Conservation (phyloP, 2,888 invertebrate genomes). For the Leptura quadrifasciata region DNA sequence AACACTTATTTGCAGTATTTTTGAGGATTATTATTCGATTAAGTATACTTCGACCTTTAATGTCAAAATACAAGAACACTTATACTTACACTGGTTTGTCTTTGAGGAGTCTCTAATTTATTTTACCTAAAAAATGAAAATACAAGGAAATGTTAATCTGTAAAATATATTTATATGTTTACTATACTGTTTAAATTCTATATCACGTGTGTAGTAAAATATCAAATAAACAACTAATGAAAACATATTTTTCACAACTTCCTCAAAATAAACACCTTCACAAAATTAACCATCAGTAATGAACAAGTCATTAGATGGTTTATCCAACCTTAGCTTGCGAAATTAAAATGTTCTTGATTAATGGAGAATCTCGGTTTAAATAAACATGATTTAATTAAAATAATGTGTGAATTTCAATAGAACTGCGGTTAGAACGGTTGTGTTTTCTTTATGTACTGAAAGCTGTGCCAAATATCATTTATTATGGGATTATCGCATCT, state of each 20-base stretch:
- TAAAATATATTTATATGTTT: too few species aligned
- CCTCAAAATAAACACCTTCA: neutral
- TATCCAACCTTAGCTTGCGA: neutral
- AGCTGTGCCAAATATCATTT: neutral
- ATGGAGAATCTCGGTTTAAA: neutral
- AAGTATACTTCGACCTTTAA: too few species aligned
- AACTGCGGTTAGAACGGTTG: neutral
- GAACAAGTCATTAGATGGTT: constrained; percentile 10
- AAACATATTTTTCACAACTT: constrained; percentile 4
- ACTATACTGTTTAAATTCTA: neutral
- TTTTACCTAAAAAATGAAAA: too few species aligned
- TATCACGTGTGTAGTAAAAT: neutral
- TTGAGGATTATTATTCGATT: too few species aligned
- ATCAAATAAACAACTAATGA: neutral
- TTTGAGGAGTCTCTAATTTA: too few species aligned
- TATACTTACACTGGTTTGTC: too few species aligned
- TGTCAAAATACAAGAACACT: too few species aligned
- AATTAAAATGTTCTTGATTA: constrained; percentile 17
- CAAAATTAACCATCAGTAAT: neutral
- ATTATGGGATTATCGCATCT: constrained; percentile 3
- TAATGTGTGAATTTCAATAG: constrained; percentile 8
- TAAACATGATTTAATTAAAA: constrained; percentile 12
- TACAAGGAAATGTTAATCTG: too few species aligned
- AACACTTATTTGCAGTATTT: too few species aligned
- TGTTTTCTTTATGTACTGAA: neutral